Base-by-base conservation (phyloP, 2,888 invertebrate species). In the Synergus umbraculus region DNA sequence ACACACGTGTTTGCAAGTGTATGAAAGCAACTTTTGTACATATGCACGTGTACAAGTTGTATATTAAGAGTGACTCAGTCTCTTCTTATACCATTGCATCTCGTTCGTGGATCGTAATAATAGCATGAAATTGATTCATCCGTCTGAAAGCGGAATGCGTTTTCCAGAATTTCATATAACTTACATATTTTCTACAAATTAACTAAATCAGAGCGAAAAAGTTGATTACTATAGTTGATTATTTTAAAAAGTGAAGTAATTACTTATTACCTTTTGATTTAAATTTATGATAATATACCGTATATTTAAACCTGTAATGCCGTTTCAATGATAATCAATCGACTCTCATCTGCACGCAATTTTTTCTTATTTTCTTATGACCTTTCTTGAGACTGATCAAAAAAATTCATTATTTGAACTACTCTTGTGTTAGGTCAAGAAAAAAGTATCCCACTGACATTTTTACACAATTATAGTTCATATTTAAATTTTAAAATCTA, bases 41-140 rank as follows among this genome's bases (percentile, higher is more conserved):
- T 13, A 46, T 49, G 15, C 49, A 69, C 69, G 54, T 54, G 73
- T 10, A 37, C 73, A 54, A 73, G 49, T 54, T 73, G 54, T 73
- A 54, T 73, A 54, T 37, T n/a, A 82, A 85, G 76, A 79, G 84
- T 89, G 89, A 89, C 81, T 89, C 89, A 89, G 86, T 87, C 86
- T 85, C 87, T 87, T 86, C 86, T 87, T 88, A 87, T 83, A 84
- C 86, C 84, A 85, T 87, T 85, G 84, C 86, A 88, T 89, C 87
- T 85, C 85, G 86, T 86, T 83, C 82, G 83, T 78, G 84, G 84
- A 83, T 87, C 85, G 87, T 88, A 89, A 89, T 89, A 88, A 89
- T 89, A 89, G 88, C 86, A 88, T 85, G 83, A 87, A 89, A 88
- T 89, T 89, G 73, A 73, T 73, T 73, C 73, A 73, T 73, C 73